Evolutionary conservation across 2,888 invertebrate genomes (phyloP), one percentile per base, ranked within the genome.

Genomic region (Mongoloraphidia duomilia): DNA sequence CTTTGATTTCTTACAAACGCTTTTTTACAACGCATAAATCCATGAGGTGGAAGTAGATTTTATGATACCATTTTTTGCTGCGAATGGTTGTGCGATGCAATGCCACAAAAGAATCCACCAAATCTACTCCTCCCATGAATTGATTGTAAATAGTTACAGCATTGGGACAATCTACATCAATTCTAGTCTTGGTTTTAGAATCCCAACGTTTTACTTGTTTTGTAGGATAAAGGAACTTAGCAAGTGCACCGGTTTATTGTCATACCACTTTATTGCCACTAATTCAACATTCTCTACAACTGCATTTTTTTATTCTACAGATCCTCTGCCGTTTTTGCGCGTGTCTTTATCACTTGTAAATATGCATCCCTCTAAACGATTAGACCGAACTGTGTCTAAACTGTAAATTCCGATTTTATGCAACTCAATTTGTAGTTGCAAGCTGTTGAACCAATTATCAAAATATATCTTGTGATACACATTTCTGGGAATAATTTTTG

Each of bases 121-220:
- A 36, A 42, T 52, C 47, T 13, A 50, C 52, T 9, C 50, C 52
- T 12, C 49, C 49, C 51, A 51, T 51, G 33, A 46, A 46, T n/a
- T 33, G 13, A 46, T 49, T 46, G 34, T 42, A 50, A 34, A 51
- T 44, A 44, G 46, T 41, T 46, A 52, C 48, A 39, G 49, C 48
- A 47, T 49, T 50, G 45, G 47, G 47, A 12, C 44, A 44, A 40
- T 47, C 10, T 44, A 52, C 49, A 13, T 51, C 46, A n/a, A 52
- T 50, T 33, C 43, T 49, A 46, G 41, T 46, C 3, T 50, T 53
- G 38, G 43, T 44, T 47, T 50, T 50, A 47, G 46, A 42, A 40
- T 52, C 54, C 49, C 50, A 54, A 38, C 52, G 47, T 47, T 52
- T 49, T 40, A 49, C 50, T 49, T 54, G 52, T 44, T 54, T 49